phyloP scores from a whole-genome alignment of 1,140 invertebrate species.

The Dryas iulia region DNA sequence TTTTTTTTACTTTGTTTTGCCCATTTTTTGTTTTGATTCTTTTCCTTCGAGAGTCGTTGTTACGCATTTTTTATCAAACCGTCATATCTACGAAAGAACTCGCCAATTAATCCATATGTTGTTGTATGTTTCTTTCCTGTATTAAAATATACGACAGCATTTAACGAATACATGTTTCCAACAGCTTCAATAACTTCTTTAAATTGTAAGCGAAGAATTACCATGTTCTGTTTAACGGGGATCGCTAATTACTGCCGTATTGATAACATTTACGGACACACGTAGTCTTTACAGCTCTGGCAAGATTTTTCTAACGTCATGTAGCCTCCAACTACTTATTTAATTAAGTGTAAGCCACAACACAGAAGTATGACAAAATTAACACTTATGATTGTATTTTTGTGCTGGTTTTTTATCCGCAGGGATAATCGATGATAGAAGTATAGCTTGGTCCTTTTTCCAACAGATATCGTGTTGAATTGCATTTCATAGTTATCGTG shows the following conservation, averaged over 20 bases:
- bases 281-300: neutral
- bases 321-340: neutral
- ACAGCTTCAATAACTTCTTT: too few relatives aligned
- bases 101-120: neutral
- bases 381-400: neutral
- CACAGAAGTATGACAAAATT: neutral
- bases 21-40: too few relatives aligned
- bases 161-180: neutral
- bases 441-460: conserved; percentile 3
- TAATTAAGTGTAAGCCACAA: neutral
- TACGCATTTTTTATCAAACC: neutral
- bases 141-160: neutral
- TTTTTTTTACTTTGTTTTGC: too few relatives aligned
- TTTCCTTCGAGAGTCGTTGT: too few relatives aligned
- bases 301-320: neutral
- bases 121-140: neutral
- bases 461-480: neutral
- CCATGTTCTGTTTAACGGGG: neutral
- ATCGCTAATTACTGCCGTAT: neutral
- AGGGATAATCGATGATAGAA: neutral
- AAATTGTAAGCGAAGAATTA: neutral
- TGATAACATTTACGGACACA: neutral
- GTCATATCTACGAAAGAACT: conserved; percentile 1
- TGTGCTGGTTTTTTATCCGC: neutral
- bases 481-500: neutral